These are phyloP conservation scores for Globia sparganii DNA, from an alignment of 2,888 invertebrate genomes.

Conservation along the genomic window DNA sequence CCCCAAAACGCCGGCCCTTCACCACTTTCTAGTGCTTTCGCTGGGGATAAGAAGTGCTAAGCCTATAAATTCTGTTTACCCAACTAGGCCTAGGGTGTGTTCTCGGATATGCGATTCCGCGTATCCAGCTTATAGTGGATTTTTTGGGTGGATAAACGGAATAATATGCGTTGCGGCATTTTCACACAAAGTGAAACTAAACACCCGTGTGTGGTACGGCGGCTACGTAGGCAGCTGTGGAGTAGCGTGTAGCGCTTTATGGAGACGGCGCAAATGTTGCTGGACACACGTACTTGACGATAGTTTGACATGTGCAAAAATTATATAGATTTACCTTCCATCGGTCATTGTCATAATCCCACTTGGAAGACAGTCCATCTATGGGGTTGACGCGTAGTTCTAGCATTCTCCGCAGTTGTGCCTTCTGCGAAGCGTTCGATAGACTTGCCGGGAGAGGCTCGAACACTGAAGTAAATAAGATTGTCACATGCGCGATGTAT, in stretches of 20 bases:
- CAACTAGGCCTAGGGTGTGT: no score
- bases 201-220: neutral
- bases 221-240: neutral
- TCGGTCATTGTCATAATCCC: slow-evolving; percentile 95
- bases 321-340: slow-evolving; percentile 92
- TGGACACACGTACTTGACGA: neutral
- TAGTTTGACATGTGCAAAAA: neutral
- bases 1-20: no score
- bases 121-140: no score
- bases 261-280: neutral
- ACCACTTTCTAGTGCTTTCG: no score
- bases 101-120: no score
- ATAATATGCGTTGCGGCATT: neutral
- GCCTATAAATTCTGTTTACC: no score
- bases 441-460: slow-evolving; percentile 92
- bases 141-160: no score
- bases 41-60: no score
- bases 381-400: slow-evolving; percentile 94
- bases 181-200: neutral
- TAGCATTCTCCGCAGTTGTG: slow-evolving; percentile 94
- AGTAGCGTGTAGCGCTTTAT: no score
- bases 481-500: neutral
- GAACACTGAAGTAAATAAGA: slow-evolving; percentile 81
- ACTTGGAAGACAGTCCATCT: slow-evolving; percentile 94
- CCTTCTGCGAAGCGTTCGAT: slow-evolving; percentile 92